Conservation (phyloP, 2,113 vertebrate genomes). For the Sceloporus undulatus region DNA sequence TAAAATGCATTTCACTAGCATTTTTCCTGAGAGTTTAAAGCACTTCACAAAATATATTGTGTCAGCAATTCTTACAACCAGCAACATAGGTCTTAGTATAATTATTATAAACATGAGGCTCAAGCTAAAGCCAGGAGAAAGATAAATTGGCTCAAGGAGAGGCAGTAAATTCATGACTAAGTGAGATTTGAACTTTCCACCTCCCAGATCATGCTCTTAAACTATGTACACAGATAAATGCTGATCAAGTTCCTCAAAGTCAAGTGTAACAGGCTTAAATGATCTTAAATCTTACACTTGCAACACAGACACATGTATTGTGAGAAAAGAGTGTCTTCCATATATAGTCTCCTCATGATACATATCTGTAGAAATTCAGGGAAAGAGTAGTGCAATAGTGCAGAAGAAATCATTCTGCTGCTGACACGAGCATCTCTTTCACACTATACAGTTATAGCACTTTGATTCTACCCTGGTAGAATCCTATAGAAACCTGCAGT, state of each 20-base stretch:
- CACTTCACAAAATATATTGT: not conserved
- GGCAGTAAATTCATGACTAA: not conserved
- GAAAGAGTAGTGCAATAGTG: not conserved
- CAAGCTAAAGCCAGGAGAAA: not conserved
- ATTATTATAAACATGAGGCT: not conserved
- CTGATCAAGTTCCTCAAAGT: not conserved
- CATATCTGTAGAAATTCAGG: not conserved
- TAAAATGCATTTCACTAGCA: not conserved
- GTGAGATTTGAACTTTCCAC: not conserved
- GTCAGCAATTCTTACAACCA: not conserved
- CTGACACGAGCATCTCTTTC: no score
- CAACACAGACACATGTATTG: not conserved
- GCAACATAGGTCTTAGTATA: not conserved
- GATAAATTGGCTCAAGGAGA: not conserved
- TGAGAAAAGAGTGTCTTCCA: not conserved
- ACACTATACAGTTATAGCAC: no score
- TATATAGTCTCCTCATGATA: not conserved
- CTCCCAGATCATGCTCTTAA: not conserved
- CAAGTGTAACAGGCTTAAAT: not conserved
- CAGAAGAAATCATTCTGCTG: no score
- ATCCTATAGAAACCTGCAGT: no score
- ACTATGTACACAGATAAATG: not conserved
- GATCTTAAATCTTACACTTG: not conserved
- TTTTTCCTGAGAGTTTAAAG: not conserved
- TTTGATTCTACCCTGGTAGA: no score